These are phyloP conservation scores for Gambusia yucatana DNA, from an alignment of 2,797 vertebrate genomes.

Conservation along the genomic window DNA sequence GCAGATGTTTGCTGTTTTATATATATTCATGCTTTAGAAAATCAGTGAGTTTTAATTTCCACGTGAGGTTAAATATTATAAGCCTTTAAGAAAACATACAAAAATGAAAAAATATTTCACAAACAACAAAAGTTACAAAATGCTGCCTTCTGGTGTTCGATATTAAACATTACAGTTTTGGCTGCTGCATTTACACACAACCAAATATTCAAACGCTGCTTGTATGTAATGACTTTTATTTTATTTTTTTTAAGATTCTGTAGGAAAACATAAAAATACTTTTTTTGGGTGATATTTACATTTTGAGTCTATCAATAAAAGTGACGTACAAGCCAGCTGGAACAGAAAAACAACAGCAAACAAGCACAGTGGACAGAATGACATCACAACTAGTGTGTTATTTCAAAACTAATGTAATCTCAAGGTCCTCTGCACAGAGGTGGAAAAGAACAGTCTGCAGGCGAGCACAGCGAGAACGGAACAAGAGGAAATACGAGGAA, in stretches of 20 bases:
- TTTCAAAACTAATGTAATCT: background rate
- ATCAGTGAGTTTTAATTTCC: too few species aligned
- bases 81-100: background rate
- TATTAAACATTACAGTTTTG: background rate
- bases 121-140: background rate
- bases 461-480: slow-evolving; percentile 6
- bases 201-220: slow-evolving; percentile 7
- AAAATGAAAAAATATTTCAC: background rate
- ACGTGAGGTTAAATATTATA: background rate
- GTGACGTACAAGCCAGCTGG: slow-evolving; percentile 3
- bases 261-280: slow-evolving; percentile 73
- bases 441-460: background rate
- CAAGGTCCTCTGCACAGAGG: slow-evolving; percentile 7
- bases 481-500: slow-evolving; percentile 1
- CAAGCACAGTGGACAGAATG: background rate
- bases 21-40: too few species aligned
- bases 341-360: background rate
- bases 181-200: background rate
- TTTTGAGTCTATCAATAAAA: slow-evolving; percentile 23
- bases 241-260: slow-evolving; percentile 24
- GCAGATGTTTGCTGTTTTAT: background rate
- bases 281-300: slow-evolving; percentile 50
- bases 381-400: background rate
- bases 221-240: slow-evolving; percentile 47
- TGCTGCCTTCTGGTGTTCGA: slow-evolving; percentile 36